A percentile compares a stretch with the other conserved stretches of the same genome.
phyloP scores from a whole-genome alignment of 2,113 vertebrate genomes.

The Daboia siamensis region DNA sequence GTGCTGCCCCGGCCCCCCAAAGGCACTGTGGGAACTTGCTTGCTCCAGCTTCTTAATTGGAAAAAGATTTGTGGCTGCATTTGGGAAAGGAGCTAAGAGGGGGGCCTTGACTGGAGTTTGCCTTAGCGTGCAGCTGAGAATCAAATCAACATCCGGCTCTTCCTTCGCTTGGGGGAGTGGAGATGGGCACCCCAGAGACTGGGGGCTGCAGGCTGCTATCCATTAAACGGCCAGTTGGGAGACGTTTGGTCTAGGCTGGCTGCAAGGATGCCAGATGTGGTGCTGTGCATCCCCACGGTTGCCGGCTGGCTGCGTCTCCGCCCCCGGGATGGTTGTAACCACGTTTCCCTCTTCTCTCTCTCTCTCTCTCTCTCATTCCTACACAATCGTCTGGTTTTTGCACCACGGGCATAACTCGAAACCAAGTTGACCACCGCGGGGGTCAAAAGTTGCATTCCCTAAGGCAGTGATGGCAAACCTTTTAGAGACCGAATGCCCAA shows the following conservation, averaged over 20 bases:
- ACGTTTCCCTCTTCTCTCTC: background rate
- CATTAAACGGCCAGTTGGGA: background rate
- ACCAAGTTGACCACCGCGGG: background rate
- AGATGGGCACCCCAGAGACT: background rate
- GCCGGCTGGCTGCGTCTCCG: background rate
- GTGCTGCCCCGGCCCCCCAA: background rate
- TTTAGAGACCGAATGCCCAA: no score
- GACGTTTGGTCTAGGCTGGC: background rate
- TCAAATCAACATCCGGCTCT: background rate
- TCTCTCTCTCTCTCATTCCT: background rate
- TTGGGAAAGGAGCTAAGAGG: background rate
- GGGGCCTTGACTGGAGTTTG: no score
- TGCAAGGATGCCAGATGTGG: background rate
- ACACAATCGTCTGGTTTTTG: background rate
- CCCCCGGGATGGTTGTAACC: accelerated
- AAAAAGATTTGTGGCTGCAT: background rate
- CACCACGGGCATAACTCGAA: background rate
- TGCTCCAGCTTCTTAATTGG: background rate
- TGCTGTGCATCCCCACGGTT: background rate
- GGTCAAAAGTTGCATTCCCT: background rate
- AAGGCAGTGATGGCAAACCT: no score
- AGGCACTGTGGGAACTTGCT: background rate
- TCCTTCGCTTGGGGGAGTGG: no score
- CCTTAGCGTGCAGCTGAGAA: background rate
- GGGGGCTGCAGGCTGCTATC: background rate